Conservation (phyloP, 2,113 vertebrate genomes). For the Podarcis raffonei region DNA sequence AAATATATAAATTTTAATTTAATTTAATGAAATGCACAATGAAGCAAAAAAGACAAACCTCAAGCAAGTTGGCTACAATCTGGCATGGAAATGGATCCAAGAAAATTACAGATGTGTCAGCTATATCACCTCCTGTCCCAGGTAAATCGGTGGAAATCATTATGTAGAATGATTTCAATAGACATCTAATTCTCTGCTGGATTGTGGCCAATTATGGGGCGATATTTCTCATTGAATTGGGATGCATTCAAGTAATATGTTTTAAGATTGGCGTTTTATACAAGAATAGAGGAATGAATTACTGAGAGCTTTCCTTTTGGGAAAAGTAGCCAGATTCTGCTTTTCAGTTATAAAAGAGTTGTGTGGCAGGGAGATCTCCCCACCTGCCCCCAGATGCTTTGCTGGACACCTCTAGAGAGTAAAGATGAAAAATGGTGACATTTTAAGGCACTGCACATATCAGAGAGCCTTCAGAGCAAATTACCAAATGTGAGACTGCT, state of each 20-base stretch:
- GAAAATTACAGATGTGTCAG: not conserved
- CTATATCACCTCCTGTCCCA: not conserved
- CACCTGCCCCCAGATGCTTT: not conserved
- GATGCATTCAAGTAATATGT: not conserved
- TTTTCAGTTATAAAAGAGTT: slow-evolving; percentile 40
- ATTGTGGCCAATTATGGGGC: not conserved
- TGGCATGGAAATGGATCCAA: not conserved
- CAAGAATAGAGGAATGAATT: not conserved
- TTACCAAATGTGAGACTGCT: slow-evolving; percentile 38
- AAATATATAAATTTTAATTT: not conserved
- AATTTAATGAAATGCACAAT: not conserved
- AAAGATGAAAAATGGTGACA: slow-evolving; percentile 45
- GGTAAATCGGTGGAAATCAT: not conserved
- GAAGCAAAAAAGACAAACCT: not conserved
- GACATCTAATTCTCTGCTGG: not conserved
- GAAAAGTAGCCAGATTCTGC: slow-evolving; percentile 6
- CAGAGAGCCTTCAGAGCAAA: slow-evolving; percentile 42
- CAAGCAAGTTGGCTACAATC: not conserved
- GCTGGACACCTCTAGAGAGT: slow-evolving; percentile 26
- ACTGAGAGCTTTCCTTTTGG: not conserved
- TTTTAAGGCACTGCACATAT: slow-evolving; percentile 33
- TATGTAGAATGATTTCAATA: not conserved
- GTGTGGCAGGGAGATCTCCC: not conserved
- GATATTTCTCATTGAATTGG: not conserved
- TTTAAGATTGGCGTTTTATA: not conserved